Conservation (phyloP, 2,888 invertebrate genomes). For the Melanotus villosus region DNA sequence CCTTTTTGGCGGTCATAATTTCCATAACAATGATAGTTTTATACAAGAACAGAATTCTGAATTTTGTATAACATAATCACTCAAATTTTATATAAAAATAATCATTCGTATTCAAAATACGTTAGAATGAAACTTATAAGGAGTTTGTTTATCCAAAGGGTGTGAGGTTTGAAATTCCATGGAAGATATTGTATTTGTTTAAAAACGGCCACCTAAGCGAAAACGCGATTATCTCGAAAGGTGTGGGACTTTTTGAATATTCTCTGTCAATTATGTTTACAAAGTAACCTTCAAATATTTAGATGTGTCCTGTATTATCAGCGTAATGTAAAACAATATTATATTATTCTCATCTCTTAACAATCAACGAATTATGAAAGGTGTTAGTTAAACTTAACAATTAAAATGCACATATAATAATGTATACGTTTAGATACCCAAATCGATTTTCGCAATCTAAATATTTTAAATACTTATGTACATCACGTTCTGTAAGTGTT, state of each 20-base stretch:
- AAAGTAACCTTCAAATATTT: neutral
- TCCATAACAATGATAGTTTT: too few relatives aligned
- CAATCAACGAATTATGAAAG: too few relatives aligned
- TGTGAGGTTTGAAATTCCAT: neutral
- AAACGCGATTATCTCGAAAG: neutral
- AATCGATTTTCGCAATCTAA: slow-evolving; percentile 5
- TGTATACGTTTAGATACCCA: too few relatives aligned
- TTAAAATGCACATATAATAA: too few relatives aligned
- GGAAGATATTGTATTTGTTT: neutral
- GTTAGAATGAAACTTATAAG: too few relatives aligned
- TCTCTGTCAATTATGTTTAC: neutral
- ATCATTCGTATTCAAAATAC: too few relatives aligned
- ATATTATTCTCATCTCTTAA: slow-evolving; percentile 4
- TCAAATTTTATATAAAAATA: too few relatives aligned
- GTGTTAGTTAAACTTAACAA: too few relatives aligned
- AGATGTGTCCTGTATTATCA: neutral
- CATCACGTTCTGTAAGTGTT: slow-evolving; percentile 29
- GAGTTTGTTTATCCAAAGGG: neutral
- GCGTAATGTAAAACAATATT: neutral
- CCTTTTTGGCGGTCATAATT: too few relatives aligned
- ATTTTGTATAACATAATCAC: too few relatives aligned
- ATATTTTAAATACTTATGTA: slow-evolving; percentile 29
- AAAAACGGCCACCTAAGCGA: neutral
- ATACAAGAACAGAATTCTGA: too few relatives aligned
- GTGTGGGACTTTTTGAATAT: neutral